Evolutionary conservation across 2,113 vertebrate genomes (phyloP).

Genomic region (Stigmatopora argus): DNA sequence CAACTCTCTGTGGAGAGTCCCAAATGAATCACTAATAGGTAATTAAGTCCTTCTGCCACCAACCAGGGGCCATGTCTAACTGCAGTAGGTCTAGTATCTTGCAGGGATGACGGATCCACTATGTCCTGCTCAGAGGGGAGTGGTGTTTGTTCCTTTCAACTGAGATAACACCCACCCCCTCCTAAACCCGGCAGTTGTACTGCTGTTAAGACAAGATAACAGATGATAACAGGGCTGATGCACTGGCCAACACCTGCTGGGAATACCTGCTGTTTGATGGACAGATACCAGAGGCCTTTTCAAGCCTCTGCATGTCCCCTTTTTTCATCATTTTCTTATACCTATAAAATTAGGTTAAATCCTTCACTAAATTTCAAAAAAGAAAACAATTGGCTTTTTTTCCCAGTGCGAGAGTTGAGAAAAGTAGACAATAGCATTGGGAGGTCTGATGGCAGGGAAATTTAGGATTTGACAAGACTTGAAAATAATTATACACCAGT

Average conservation of each 20-base stretch:
- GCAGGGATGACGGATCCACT: conserved; percentile 32
- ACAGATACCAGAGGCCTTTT: conserved; percentile 12
- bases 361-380: background rate
- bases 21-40: conserved; percentile 62
- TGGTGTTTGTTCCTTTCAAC: conserved; percentile 35
- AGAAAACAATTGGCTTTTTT: background rate
- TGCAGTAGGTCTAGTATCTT: conserved; percentile 44
- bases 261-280: conserved; percentile 22
- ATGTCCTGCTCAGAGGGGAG: conserved; percentile 27
- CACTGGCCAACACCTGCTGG: conserved; percentile 23
- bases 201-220: conserved; percentile 46
- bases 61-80: conserved; percentile 22
- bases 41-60: conserved; percentile 42
- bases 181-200: conserved; percentile 34
- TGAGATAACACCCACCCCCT: background rate
- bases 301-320: background rate
- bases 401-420: background rate
- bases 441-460: background rate
- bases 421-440: background rate
- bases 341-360: background rate
- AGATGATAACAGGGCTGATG: conserved; percentile 36
- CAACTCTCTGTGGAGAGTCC: conserved; percentile 35
- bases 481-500: background rate
- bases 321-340: background rate
- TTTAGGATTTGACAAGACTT: background rate